phyloP scores from a whole-genome alignment of 2,888 invertebrate genomes.

The Myopa testacea region DNA sequence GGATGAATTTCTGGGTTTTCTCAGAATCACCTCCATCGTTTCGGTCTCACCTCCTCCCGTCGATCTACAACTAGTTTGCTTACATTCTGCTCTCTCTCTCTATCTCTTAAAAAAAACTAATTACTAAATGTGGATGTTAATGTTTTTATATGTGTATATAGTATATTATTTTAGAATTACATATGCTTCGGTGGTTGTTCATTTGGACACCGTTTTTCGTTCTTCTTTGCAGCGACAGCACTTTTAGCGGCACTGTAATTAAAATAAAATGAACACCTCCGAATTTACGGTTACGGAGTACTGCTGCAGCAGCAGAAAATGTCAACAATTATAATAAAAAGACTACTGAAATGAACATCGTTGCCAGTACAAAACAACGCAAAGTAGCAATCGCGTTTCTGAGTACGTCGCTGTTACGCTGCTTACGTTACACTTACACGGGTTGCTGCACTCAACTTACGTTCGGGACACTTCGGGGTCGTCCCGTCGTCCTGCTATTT shows the following conservation, averaged over 20 bases:
- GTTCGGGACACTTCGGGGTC: too few relatives aligned
- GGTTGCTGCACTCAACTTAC: background rate
- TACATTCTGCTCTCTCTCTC: too few relatives aligned
- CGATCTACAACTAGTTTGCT: too few relatives aligned
- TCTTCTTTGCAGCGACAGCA: conserved; percentile 14
- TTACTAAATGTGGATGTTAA: too few relatives aligned
- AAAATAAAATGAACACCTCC: conserved; percentile 28
- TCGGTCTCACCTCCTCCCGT: too few relatives aligned
- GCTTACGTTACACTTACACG: background rate
- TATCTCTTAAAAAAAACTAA: too few relatives aligned
- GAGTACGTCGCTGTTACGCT: background rate
- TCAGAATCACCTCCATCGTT: too few relatives aligned
- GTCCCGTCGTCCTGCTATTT: too few relatives aligned
- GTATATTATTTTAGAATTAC: too few relatives aligned
- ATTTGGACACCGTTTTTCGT: background rate
- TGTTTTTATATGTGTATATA: too few relatives aligned
- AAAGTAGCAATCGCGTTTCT: conserved; percentile 24
- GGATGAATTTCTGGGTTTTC: too few relatives aligned
- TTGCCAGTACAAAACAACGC: conserved; percentile 21
- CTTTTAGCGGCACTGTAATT: conserved; percentile 25
- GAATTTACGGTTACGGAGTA: conserved; percentile 6
- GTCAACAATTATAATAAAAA: conserved; percentile 4
- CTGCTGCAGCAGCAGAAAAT: conserved; percentile 3
- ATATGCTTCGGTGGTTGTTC: background rate
- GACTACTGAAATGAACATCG: background rate